Conservation (phyloP, 2,888 invertebrate genomes). For the Leucozona laternaria region DNA sequence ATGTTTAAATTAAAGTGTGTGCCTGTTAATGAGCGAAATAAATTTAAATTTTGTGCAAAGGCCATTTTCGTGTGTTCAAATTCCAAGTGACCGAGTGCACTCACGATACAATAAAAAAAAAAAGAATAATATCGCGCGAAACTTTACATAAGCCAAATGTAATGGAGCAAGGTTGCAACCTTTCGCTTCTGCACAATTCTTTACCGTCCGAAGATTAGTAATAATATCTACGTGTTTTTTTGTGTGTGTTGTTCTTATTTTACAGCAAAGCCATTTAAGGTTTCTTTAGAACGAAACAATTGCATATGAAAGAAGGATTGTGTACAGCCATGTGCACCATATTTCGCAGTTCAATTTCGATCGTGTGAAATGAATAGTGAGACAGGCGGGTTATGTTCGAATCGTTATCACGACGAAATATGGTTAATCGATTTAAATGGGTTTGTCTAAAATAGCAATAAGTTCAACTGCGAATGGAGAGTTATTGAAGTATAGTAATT, state of each 20-base stretch:
- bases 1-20: not conserved
- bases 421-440: conserved; percentile 22
- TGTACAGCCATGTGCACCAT: not conserved
- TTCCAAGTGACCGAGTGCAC: conserved; percentile 25
- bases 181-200: conserved; percentile 40
- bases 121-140: conserved; percentile 12
- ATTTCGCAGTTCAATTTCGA: conserved; percentile 4
- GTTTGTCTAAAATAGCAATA: not conserved
- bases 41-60: conserved; percentile 30
- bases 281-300: conserved; percentile 19
- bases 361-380: conserved; percentile 6
- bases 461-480: not conserved
- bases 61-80: not conserved
- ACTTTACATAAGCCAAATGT: conserved; percentile 33
- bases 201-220: conserved; percentile 30
- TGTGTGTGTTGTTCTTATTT: not conserved
- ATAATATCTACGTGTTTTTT: not conserved
- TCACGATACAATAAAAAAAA: not conserved
- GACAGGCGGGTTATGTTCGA: not conserved
- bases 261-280: conserved; percentile 55
- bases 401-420: conserved; percentile 16
- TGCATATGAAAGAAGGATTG: conserved; percentile 29
- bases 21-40: conserved; percentile 16
- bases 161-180: conserved; percentile 57
- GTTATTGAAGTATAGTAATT: conserved; percentile 26